Percentiles rank a stretch among this genome's conserved stretches.
phyloP scores from a whole-genome alignment of 2,113 vertebrate species.

The Madoqua kirkii region DNA sequence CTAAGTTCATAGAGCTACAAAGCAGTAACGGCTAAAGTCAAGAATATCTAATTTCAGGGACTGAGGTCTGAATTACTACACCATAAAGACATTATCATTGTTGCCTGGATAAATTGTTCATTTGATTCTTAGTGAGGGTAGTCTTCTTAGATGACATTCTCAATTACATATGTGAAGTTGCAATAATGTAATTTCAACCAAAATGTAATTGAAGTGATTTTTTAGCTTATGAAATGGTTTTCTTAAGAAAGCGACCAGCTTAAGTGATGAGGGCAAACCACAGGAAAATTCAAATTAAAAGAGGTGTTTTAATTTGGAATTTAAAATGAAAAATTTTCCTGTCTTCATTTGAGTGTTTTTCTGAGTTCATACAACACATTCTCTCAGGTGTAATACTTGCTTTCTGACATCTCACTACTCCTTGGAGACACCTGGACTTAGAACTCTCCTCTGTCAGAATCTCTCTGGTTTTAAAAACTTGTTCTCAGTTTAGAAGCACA shows the following conservation, averaged over 20 bases:
- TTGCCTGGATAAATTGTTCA: not conserved
- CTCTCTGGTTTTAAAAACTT: not conserved
- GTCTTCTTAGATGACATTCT: not conserved
- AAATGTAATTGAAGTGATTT: slow-evolving; percentile 2
- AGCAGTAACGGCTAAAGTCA: not conserved
- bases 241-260: not conserved
- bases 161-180: slow-evolving; percentile 11
- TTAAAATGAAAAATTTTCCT: not conserved
- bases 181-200: not conserved
- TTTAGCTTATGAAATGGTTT: not conserved
- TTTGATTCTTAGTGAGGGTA: not conserved
- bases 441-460: not conserved
- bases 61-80: not conserved
- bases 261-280: not conserved
- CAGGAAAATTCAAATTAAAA: not conserved
- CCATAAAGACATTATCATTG: not conserved
- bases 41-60: not conserved
- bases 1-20: not conserved
- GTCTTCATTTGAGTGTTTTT: not conserved
- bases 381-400: not conserved
- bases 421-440: not conserved
- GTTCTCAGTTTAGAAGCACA: not conserved
- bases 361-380: not conserved
- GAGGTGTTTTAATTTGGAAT: not conserved
- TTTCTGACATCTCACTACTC: not conserved